phyloP scores from a whole-genome alignment of 2,113 vertebrate genomes.

The Tiliqua scincoides region DNA sequence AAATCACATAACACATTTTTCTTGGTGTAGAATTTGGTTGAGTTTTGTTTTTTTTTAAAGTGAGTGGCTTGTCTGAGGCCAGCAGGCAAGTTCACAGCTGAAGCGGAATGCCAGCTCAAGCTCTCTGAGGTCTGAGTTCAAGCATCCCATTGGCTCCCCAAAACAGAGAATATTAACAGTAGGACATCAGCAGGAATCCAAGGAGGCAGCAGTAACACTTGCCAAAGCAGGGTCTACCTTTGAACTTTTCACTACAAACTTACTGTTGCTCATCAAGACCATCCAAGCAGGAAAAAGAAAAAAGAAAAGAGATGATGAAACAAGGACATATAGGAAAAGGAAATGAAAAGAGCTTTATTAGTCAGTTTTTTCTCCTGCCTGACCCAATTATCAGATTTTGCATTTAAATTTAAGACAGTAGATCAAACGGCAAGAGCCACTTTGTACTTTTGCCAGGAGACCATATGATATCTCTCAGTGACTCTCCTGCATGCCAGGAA shows the following conservation, averaged over 20 bases:
- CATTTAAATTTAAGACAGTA: conserved; percentile 84
- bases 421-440: conserved; percentile 83
- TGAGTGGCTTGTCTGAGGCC: not conserved
- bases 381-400: conserved; percentile 87
- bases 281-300: conserved; percentile 14
- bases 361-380: conserved; percentile 83
- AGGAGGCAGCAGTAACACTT: conserved; percentile 44
- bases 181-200: not conserved
- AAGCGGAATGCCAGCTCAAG: not conserved
- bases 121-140: not conserved
- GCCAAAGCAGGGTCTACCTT: conserved; percentile 1
- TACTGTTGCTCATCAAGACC: conserved; percentile 50
- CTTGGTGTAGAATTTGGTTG: not conserved
- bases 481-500: conserved; percentile 80
- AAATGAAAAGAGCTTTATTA: conserved; percentile 86
- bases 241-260: conserved; percentile 43
- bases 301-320: conserved; percentile 71
- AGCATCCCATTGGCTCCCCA: not conserved
- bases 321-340: conserved; percentile 78
- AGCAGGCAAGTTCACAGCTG: not conserved
- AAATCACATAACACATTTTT: not conserved
- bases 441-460: conserved; percentile 89
- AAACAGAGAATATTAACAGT: not conserved
- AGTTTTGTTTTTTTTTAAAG: not conserved
- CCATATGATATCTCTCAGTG: conserved; percentile 86